These are phyloP conservation scores for Glaucopsyche alexis DNA, from an alignment of 2,888 invertebrate species.

Conservation along the genomic window DNA sequence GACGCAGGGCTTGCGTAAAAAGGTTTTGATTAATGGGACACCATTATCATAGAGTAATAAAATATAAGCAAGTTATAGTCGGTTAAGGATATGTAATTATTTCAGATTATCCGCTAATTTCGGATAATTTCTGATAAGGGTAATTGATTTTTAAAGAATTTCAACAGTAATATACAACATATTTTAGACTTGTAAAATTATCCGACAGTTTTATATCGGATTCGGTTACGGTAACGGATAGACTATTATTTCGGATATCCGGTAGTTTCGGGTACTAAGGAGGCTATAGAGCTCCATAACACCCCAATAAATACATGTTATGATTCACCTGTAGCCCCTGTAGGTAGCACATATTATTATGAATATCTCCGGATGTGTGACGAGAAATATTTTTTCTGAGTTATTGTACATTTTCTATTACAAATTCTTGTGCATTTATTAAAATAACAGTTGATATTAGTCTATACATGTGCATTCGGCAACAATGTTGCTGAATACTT, in stretches of 20 bases:
- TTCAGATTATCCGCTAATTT: too few relatives aligned
- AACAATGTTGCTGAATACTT: constrained; percentile 8
- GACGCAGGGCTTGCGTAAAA: background rate
- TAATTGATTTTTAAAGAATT: too few relatives aligned
- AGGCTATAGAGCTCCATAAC: too few relatives aligned
- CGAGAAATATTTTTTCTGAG: constrained; percentile 9
- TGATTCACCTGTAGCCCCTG: constrained; percentile 25
- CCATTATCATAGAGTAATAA: background rate
- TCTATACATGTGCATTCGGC: background rate
- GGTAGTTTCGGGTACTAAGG: too few relatives aligned
- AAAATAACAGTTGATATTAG: background rate
- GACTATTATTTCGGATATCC: too few relatives aligned
- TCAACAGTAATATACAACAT: too few relatives aligned
- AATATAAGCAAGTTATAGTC: background rate
- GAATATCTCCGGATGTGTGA: constrained; percentile 7
- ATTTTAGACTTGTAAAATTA: too few relatives aligned
- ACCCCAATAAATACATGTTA: background rate
- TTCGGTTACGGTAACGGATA: too few relatives aligned
- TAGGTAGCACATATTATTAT: background rate
- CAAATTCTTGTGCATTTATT: constrained; percentile 21
- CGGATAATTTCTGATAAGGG: too few relatives aligned
- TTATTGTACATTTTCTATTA: constrained; percentile 17
- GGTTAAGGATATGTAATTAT: too few relatives aligned
- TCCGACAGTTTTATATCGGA: too few relatives aligned
- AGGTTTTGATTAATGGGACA: background rate